Evolutionary conservation across 2,797 vertebrate species (phyloP).

Genomic region (Pitangus sulphuratus): DNA sequence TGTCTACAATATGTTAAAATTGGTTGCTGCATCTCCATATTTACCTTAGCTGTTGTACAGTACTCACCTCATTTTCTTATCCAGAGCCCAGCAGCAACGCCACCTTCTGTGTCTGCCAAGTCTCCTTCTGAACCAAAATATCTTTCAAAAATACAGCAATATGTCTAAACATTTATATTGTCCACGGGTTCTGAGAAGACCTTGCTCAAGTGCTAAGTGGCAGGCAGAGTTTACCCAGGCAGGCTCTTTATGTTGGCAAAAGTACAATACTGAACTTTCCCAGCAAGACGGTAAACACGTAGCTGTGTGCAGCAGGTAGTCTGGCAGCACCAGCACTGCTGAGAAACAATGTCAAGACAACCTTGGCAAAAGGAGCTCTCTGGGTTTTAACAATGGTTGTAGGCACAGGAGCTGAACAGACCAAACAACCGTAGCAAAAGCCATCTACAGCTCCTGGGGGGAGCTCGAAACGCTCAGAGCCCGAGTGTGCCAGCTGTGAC

Average conservation of each 20-base stretch:
- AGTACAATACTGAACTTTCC: neutral
- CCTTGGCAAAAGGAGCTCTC: neutral
- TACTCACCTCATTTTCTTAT: slow-evolving; percentile 43
- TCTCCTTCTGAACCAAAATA: neutral
- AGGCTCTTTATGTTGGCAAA: neutral
- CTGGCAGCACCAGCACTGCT: neutral
- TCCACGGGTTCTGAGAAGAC: neutral
- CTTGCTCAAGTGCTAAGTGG: neutral
- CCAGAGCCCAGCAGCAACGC: neutral
- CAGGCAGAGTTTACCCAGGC: neutral
- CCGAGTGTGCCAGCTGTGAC: fast-evolving
- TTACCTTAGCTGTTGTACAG: neutral
- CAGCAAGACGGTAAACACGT: neutral
- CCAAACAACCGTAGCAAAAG: neutral
- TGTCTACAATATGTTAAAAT: neutral
- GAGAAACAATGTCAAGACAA: neutral
- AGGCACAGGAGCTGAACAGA: neutral
- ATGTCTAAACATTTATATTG: neutral
- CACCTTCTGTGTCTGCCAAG: neutral
- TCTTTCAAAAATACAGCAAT: neutral
- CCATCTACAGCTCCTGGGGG: fast-evolving
- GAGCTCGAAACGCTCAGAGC: neutral
- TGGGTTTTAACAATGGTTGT: neutral
- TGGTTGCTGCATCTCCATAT: neutral
- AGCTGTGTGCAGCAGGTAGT: neutral